A percentile compares a stretch with the other conserved stretches of the same genome.
phyloP scores from a whole-genome alignment of 2,888 invertebrate genomes.

The Brachyopa scutellaris region DNA sequence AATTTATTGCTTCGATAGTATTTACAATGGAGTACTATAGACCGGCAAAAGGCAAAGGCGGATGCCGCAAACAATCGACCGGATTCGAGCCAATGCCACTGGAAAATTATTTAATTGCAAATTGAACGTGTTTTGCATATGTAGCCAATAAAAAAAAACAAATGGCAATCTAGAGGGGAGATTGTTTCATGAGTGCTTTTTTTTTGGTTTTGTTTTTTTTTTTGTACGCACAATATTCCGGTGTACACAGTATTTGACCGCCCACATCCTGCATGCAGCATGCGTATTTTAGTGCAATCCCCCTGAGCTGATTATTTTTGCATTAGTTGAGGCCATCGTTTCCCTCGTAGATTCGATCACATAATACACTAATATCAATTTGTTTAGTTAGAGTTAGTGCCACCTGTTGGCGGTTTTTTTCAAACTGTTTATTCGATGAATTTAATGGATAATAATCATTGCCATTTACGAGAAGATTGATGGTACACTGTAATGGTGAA shows the following conservation, averaged over 20 bases:
- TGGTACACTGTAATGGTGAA: no score
- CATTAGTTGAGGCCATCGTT: conserved; percentile 17
- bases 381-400: no score
- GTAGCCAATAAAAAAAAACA: conserved; percentile 3
- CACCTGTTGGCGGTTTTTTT: no score
- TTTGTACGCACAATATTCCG: conserved; percentile 4
- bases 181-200: conserved; percentile 39
- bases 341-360: no score
- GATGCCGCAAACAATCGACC: conserved; percentile 70
- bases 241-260: not conserved
- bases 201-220: not conserved
- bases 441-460: no score
- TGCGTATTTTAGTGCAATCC: no score
- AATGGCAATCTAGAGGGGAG: not conserved
- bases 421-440: no score
- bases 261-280: no score
- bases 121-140: conserved; percentile 70
- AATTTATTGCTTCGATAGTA: conserved; percentile 65
- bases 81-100: conserved; percentile 70
- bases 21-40: not conserved
- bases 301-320: conserved; percentile 14
- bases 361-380: no score
- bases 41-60: conserved; percentile 22
- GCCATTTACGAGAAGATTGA: no score
- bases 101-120: conserved; percentile 72